Base-by-base conservation (phyloP, 2,113 vertebrate species). In the Passer montanus region DNA sequence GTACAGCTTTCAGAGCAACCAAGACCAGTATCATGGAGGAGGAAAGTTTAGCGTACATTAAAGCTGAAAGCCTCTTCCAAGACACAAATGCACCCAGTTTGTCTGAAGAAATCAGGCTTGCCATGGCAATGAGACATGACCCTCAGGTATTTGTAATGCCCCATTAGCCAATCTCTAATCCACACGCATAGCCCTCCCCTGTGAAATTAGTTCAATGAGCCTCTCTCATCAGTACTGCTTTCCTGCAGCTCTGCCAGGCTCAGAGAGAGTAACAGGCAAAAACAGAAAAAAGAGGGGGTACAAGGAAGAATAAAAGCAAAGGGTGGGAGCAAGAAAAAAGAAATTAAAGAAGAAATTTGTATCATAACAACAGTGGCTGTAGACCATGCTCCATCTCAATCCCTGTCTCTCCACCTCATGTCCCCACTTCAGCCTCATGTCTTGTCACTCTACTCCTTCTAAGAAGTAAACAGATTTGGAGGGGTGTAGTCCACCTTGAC, bases 181-280 rank as follows among this genome's bases (percentile, higher is more conserved):
- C 46, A 64, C 26, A 92, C 1, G 8, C 24, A 64, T n/a, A 70
- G 33, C 44, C 81, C 21, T 72, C 39, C 44, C 28, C 75, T 63
- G 53, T 39, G 43, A 94, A 90, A 60, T 47, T n/a, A 52, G 60
- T 44, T 92, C 78, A 96, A 72, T 14, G 23, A 97, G 82, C n/a
- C 8, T 53, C 13, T 53, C 75, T 77, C 67, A 59, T 15, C 4
- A 16, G 41, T 6, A 13, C 35, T 47, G 50, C 27, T 69, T 62
- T 88, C 72, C 75, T 91, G 67, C 49, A 96, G 53, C 41, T 90
- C 84, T 17, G 37, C 39, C 43, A 89, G 60, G 35, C 33, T 85
- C 30, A 70, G 28, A n/a, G 7, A 87, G 59, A 66, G 44, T 15
- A 56, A 90, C 5, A 30, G 13, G 30, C 2, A 35, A 90, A 73